Evolutionary conservation across 2,113 vertebrate genomes (phyloP), one percentile per base, ranked within the genome.

Genomic region (Ploceus nigricollis): DNA sequence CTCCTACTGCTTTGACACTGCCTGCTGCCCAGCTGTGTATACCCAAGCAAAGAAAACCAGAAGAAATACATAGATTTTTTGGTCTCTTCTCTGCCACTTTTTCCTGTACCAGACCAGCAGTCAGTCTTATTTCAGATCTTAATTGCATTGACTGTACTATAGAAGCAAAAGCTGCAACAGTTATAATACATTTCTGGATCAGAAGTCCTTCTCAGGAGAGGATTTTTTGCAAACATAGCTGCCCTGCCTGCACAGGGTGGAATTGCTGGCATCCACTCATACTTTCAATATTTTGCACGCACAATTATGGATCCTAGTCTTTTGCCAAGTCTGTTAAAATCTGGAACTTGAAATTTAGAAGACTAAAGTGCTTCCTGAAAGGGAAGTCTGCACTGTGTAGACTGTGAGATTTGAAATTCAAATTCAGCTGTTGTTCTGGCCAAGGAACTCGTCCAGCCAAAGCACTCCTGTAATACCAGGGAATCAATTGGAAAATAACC

Each of bases 341-440:
- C 30, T 47, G 23, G 39, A 82, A 63, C 84, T 77, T 89, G 53
- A 71, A 56, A 64, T 63, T 71, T 60, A 70, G 69, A 63, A 80
- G 56, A 69, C 44, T 64, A 14, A 93, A 94, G 17, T 4, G 1
- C 63, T 92, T 94, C 56, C 89, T 83, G 87, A 85, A 88, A 82
- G 30, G 27, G 30, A 82, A 80, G 33, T 57, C 56, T 79, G 60
- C 18, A 16, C 53, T 87, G 16, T 56, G 42, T 48, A 65, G 28
- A 79, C 58, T 61, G 16, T 33, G 42, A 30, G 24, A 78, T 69
- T 85, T 79, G 53, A 76, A 87, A 93, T 94, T 93, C 70, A 72
- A 89, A 72, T 91, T 91, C 57, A 68, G 44, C 20, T 35, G 19
- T 87, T 72, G 15, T 27, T 87, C 70, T 84, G 60, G 51, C 65